Evolutionary conservation across 2,888 invertebrate genomes (phyloP), one percentile per base, ranked within the genome.

Genomic region (Orthosia incerta): DNA sequence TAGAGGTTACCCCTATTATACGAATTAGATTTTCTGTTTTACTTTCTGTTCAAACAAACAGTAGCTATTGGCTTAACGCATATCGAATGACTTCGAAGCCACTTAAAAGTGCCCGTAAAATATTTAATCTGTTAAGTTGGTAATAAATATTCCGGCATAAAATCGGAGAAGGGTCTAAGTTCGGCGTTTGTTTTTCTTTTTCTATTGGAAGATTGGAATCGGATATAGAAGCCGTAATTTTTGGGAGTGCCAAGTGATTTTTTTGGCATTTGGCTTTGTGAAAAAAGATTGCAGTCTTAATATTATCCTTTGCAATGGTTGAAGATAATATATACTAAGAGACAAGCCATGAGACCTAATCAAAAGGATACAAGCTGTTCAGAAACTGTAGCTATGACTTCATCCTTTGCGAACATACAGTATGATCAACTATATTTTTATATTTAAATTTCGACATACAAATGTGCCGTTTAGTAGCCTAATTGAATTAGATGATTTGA

Each of bases 101-200:
- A 84, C 84, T 83, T 86, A 86, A 86, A 87, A 74, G 74, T 80
- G 82, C 46, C 64, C 77, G 79, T 87, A 86, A 87, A 86, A 83
- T 86, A 86, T 86, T 86, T 86, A 86, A 86, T 87, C 83, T 85
- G 77, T 86, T 86, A 86, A 87, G 86, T 84, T 83, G 81, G 79
- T 87, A 68, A 87, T 86, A 86, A 86, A 86, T 86, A 86, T 87
- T 79, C 75, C 26, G 75, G 65, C 76, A 73, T 85, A 82, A 86
- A 85, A 85, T 74, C 75, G 59, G 70, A 71, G 77, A 72, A 78
- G 85, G 80, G 85, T 76, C 85, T 66, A 62, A 82, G 69, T 82
- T 68, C 20, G 53, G 48, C 68, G 23, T 79, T 85, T 82, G 59
- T 82, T 82, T 83, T 82, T 51, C 50, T 82, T 84, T 84, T 73